A percentile compares a stretch with the other conserved stretches of the same genome.
Conservation (phyloP, 2,797 vertebrate species). For the Lepilemur septentrionalis region DNA sequence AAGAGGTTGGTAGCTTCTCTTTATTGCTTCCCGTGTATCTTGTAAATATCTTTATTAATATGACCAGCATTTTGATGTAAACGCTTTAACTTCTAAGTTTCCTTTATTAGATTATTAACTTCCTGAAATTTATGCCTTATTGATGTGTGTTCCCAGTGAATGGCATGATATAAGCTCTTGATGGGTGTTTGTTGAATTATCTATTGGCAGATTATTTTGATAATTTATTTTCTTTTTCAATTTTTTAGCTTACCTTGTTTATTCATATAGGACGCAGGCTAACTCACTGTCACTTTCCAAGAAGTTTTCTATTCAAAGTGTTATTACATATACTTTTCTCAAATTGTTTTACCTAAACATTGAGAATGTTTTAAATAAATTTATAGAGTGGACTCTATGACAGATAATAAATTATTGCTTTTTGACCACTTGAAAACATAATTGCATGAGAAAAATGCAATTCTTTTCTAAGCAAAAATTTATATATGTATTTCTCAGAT, state of each 20-base stretch:
- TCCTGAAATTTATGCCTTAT: background rate
- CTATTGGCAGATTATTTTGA: background rate
- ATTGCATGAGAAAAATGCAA: background rate
- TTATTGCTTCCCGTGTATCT: background rate
- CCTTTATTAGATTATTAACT: background rate
- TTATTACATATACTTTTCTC: background rate
- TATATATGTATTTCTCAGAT: conserved; percentile 32
- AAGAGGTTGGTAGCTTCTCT: background rate
- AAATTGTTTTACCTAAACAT: background rate
- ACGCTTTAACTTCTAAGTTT: background rate
- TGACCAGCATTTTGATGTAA: background rate
- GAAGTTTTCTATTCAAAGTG: background rate
- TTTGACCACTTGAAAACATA: background rate
- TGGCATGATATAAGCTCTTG: background rate
- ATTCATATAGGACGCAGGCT: background rate
- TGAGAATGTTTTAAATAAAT: conserved; percentile 5
- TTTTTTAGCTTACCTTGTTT: background rate
- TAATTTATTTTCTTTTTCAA: background rate
- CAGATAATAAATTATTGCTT: background rate
- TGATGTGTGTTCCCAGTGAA: background rate
- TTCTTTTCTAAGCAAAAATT: background rate
- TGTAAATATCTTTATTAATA: background rate
- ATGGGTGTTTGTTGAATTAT: background rate
- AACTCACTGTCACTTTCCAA: background rate
- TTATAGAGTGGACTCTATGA: background rate